These are phyloP conservation scores for Dromas ardeola DNA, from an alignment of 2,113 vertebrate species.

Conservation along the genomic window DNA sequence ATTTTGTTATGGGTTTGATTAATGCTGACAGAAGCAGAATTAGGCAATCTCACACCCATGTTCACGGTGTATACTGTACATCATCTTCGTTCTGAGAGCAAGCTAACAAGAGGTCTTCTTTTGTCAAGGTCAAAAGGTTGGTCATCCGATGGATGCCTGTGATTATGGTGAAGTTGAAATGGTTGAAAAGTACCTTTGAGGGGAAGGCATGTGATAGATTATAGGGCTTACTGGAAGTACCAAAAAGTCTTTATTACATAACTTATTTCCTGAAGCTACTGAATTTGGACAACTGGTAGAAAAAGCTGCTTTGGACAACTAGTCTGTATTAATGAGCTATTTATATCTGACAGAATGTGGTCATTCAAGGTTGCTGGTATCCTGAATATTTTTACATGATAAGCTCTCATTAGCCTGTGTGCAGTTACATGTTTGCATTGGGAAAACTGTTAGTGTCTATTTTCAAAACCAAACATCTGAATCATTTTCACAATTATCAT, in stretches of 20 bases:
- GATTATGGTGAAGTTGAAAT: neutral
- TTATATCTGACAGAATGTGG: conserved; percentile 42
- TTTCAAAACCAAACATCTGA: conserved; percentile 56
- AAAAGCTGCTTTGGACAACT: conserved; percentile 34
- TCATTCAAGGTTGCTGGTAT: conserved; percentile 39
- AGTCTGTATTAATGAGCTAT: conserved; percentile 43
- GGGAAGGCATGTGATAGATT: neutral
- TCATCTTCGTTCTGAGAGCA: neutral
- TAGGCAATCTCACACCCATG: neutral
- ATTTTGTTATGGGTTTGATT: neutral
- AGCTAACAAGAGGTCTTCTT: neutral
- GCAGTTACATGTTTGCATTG: conserved; percentile 24
- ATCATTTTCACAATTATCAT: conserved; percentile 43
- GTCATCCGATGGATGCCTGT: accelerated
- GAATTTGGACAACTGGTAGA: neutral
- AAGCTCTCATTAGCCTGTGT: conserved; percentile 37
- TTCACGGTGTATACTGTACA: neutral
- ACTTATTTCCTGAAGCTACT: conserved; percentile 5
- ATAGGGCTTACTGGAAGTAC: neutral
- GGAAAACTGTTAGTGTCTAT: conserved; percentile 17
- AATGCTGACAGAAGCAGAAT: neutral
- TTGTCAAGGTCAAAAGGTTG: neutral
- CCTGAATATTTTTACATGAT: conserved; percentile 37
- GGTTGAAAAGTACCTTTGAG: neutral
- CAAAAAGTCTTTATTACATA: neutral